phyloP scores from a whole-genome alignment of 1,140 invertebrate genomes.

The Homarus americanus region DNA sequence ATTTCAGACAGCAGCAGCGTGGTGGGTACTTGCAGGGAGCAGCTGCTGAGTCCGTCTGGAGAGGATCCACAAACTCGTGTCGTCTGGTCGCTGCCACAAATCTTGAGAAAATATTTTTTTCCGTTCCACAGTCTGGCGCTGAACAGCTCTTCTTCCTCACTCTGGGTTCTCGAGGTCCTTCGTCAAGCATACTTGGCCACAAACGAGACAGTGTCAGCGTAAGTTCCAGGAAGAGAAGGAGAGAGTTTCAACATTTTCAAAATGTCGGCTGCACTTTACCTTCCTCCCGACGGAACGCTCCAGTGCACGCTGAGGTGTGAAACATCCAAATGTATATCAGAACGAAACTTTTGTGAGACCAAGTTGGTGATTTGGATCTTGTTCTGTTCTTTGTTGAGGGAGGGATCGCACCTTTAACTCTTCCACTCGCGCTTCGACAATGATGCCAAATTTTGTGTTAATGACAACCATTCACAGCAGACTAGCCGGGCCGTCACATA shows the following conservation, averaged over 20 bases:
- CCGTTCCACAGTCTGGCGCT: background rate
- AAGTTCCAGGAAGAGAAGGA: background rate
- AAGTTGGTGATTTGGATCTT: background rate
- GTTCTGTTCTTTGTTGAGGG: background rate
- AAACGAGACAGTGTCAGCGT: constrained; percentile 2
- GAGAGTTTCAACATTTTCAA: background rate
- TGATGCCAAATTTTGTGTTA: background rate
- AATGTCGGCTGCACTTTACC: background rate
- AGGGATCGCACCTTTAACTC: background rate
- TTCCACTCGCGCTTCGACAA: background rate
- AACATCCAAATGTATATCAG: background rate
- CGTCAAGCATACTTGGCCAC: background rate
- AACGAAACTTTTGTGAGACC: background rate
- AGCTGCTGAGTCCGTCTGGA: background rate
- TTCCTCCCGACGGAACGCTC: background rate
- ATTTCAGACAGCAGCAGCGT: too few relatives aligned
- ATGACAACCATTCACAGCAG: background rate
- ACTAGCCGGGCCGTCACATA: background rate
- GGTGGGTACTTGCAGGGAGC: background rate
- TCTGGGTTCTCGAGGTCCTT: background rate
- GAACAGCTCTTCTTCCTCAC: background rate
- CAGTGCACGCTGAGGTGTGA: background rate
- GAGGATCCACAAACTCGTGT: background rate
- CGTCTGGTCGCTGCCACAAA: background rate
- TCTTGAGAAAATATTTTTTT: background rate